Evolutionary conservation across 2,888 invertebrate genomes (phyloP).

Genomic region (Epirrhoe alternata): DNA sequence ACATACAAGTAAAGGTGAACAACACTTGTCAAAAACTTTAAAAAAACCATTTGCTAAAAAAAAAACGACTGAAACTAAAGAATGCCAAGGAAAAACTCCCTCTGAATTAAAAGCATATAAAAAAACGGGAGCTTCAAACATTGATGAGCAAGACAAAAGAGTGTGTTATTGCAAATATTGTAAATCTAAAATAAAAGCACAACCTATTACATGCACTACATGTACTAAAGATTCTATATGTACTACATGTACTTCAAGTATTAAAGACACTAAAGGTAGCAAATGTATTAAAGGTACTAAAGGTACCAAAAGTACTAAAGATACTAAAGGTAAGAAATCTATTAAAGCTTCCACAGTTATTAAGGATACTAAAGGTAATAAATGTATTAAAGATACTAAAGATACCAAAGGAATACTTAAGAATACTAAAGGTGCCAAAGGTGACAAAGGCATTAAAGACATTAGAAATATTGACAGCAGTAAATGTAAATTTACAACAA

Average conservation of each 20-base stretch:
- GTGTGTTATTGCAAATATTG: slow-evolving; percentile 25
- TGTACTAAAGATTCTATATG: too few relatives aligned
- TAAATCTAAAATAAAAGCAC: slow-evolving; percentile 15
- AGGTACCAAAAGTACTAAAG: background rate
- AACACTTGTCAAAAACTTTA: slow-evolving; percentile 1
- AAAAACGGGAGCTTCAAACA: background rate
- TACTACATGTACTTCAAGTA: background rate
- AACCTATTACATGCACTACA: background rate
- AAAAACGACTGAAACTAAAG: slow-evolving; percentile 8
- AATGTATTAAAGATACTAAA: background rate
- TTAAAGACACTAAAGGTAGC: too few relatives aligned
- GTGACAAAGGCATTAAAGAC: too few relatives aligned
- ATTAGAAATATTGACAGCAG: too few relatives aligned
- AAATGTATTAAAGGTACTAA: background rate
- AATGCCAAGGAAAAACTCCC: background rate
- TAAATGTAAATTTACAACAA: too few relatives aligned
- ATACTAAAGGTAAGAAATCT: too few relatives aligned
- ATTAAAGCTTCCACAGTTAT: too few relatives aligned
- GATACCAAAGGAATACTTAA: background rate
- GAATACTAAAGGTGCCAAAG: too few relatives aligned
- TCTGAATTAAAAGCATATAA: background rate
- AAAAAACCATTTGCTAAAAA: slow-evolving; percentile 14
- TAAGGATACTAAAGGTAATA: too few relatives aligned
- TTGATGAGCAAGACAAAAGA: slow-evolving; percentile 8
- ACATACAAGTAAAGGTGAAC: slow-evolving; percentile 4